phyloP scores from a whole-genome alignment of 2,113 vertebrate species.

The Natator depressus region DNA sequence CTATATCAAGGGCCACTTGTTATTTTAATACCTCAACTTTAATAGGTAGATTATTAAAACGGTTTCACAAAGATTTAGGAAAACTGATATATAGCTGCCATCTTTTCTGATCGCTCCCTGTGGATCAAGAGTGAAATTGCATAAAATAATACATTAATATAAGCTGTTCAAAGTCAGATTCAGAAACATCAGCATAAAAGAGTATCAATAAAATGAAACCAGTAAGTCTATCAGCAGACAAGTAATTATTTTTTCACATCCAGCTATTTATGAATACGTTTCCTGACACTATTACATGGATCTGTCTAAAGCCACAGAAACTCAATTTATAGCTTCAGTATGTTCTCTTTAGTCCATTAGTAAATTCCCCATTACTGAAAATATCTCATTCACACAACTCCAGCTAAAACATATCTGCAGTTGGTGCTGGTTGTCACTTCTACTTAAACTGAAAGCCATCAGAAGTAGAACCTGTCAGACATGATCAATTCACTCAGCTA shows the following conservation, averaged over 20 bases:
- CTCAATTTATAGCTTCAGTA: conserved; percentile 20
- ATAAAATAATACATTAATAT: not conserved
- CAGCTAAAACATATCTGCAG: conserved; percentile 15
- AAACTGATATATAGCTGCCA: conserved; percentile 6
- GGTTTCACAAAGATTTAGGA: conserved; percentile 26
- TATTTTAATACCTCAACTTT: conserved; percentile 48
- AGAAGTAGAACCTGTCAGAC: conserved; percentile 50
- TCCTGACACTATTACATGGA: conserved; percentile 28
- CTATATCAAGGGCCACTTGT: conserved; percentile 55
- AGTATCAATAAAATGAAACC: not conserved
- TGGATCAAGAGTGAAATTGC: not conserved
- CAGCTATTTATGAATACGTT: not conserved
- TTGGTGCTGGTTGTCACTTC: conserved; percentile 48
- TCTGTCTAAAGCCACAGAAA: conserved; percentile 21
- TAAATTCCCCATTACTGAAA: conserved; percentile 60
- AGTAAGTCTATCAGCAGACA: not conserved
- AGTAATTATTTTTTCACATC: conserved; percentile 23
- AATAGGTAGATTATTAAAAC: conserved; percentile 54
- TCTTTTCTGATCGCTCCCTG: not conserved
- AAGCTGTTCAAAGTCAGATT: not conserved
- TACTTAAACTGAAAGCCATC: conserved; percentile 33
- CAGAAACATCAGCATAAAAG: not conserved
- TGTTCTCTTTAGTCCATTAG: conserved; percentile 57
- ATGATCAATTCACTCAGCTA: conserved; percentile 74
- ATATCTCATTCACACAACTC: conserved; percentile 21